Percentiles rank a stretch among this genome's conserved stretches.
Evolutionary conservation across 2,797 vertebrate species (phyloP).

Genomic region (Spea hammondii): DNA sequence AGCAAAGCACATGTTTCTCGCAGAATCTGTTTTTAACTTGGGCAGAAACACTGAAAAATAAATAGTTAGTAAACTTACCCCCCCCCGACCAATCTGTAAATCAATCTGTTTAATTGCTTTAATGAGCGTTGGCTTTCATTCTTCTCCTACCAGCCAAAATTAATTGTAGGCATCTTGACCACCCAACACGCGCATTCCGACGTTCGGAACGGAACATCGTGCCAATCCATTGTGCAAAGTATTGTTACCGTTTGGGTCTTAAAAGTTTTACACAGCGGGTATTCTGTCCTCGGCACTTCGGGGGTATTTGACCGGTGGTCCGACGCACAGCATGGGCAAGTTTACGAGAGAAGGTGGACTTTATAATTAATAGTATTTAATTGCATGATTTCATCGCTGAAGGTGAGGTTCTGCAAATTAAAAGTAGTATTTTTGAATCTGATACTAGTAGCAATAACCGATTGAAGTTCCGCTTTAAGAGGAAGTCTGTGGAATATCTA

Average conservation of each 20-base stretch:
- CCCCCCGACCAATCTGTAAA: neutral
- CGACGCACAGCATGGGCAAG: no score
- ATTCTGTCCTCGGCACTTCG: no score
- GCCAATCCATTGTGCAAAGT: neutral
- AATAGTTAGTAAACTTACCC: neutral
- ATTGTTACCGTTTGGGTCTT: neutral
- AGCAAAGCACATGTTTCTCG: neutral
- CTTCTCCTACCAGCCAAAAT: slow-evolving; percentile 59
- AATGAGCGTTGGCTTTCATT: slow-evolving; percentile 54
- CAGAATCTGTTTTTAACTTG: neutral
- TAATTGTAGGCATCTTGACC: slow-evolving; percentile 63
- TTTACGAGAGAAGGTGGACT: no score
- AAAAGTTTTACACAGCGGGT: no score
- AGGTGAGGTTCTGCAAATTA: no score
- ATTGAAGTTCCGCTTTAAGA: no score
- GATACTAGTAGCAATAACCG: no score
- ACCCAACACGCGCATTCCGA: neutral
- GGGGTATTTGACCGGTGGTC: no score
- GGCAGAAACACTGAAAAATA: neutral
- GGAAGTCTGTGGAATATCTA: no score
- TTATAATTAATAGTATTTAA: no score
- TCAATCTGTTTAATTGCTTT: slow-evolving; percentile 56
- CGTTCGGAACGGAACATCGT: neutral
- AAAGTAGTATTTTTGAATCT: no score
- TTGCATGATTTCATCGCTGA: no score